Base-by-base conservation (phyloP, 30 jellyfish, hydroid and myxozoan species). In the Rhopilema esculentum region DNA sequence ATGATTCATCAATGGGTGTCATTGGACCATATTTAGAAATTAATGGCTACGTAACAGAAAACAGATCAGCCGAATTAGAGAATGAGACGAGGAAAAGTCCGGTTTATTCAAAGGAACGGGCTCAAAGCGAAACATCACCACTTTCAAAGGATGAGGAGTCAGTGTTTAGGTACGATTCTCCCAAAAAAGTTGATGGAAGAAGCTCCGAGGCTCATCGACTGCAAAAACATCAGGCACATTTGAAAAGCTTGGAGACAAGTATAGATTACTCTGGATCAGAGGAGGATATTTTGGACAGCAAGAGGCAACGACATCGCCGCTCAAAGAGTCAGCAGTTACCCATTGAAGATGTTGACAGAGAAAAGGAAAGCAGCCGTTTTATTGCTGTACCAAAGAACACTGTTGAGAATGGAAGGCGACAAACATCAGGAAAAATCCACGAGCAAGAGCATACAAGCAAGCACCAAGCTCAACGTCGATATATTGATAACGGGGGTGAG, bases 281-380 rank as follows among this genome's bases (percentile, higher is more conserved):
- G 21, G 73, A 84, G 25, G 93, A 84, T 40, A 84, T 70, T 52
- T 21, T 84, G 49, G 93, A 84, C 21, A 62, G 79, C 63, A 8
- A 8, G 24, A 61, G 62, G 71, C 2, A n/a, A 33, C 27, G 72
- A 6, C 72, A 51, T n/a, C 72, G 40, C 24, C 28, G 70, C 40
- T 4, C 72, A 30, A 26, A 24, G 48, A 70, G 21, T 40, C 57
- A 40, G 57, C 57, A 40, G 57, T 12, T 40, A 20, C 30, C 73
- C 27, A 17, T 63, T 63, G 17, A 8, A 2, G 30, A 63, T 17
- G 73, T 19, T 2, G n/a, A 17, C 73, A 63, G n/a, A 7, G 65
- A 24, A 28, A 17, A 23, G 24, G 80, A 12, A 0, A 23, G 63
- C 25, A 26, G 63, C 7, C 25, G 64, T n/a, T 15, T 1, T 26